Evolutionary conservation across 2,888 invertebrate species (phyloP).

Genomic region (Mimumesa dahlbomi): DNA sequence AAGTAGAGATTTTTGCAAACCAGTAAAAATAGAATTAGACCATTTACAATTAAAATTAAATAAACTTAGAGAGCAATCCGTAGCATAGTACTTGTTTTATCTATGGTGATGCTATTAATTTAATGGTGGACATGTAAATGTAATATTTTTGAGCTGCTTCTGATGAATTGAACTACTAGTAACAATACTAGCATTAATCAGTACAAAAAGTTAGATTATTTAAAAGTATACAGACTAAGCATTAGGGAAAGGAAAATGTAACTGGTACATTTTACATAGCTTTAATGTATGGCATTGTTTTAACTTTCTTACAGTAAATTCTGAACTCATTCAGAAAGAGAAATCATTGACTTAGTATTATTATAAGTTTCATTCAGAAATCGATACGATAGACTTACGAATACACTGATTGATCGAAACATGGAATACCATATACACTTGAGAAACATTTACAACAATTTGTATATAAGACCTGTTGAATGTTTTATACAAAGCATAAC

Average conservation of each 20-base stretch:
- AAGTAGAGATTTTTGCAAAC: slow-evolving; percentile 66
- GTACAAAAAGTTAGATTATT: neutral
- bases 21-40: slow-evolving; percentile 63
- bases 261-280: too few relatives aligned
- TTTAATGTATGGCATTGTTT: neutral
- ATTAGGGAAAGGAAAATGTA: too few relatives aligned
- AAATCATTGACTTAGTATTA: too few relatives aligned
- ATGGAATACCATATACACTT: too few relatives aligned
- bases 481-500: too few relatives aligned
- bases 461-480: neutral
- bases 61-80: slow-evolving; percentile 32
- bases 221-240: neutral
- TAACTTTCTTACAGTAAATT: neutral
- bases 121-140: neutral
- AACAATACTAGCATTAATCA: too few relatives aligned
- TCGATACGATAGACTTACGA: too few relatives aligned
- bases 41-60: slow-evolving; percentile 61
- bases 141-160: too few relatives aligned
- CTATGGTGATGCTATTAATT: slow-evolving; percentile 2
- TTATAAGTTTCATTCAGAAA: too few relatives aligned
- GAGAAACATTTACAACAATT: too few relatives aligned
- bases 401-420: too few relatives aligned
- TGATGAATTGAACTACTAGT: neutral
- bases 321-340: too few relatives aligned
- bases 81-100: slow-evolving; percentile 13